Conservation (phyloP, 2,113 vertebrate genomes). For the Potamarius usumacintae region DNA sequence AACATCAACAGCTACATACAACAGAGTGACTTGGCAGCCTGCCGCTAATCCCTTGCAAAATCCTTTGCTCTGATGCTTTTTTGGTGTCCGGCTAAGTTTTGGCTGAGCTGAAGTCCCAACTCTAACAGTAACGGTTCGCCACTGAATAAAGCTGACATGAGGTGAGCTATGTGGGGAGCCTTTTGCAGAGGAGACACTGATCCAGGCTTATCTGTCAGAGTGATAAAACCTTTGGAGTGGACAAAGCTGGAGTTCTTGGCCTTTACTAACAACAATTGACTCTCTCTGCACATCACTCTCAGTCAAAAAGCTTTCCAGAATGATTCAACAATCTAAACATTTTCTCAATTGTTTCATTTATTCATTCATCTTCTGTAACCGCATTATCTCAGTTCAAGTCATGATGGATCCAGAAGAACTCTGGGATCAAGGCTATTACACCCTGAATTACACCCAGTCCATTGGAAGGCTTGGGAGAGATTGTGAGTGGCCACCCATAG, state of each 20-base stretch:
- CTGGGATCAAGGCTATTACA: neutral
- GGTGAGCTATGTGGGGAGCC: neutral
- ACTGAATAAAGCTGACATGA: neutral
- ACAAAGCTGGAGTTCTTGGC: neutral
- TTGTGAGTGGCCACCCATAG: neutral
- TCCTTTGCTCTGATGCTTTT: too few relatives aligned
- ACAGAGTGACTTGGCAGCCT: too few relatives aligned
- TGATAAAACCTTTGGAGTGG: slow-evolving; percentile 11
- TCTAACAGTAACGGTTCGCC: too few relatives aligned
- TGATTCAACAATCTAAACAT: neutral
- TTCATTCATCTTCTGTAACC: neutral
- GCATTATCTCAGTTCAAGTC: neutral
- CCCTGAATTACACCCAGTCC: neutral
- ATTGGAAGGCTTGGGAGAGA: neutral
- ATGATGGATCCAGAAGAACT: neutral
- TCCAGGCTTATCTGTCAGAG: neutral
- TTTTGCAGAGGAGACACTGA: slow-evolving; percentile 18
- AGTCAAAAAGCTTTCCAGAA: neutral
- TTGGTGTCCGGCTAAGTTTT: too few relatives aligned
- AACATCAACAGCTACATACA: too few relatives aligned
- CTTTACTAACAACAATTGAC: neutral
- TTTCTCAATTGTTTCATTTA: neutral
- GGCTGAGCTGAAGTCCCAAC: too few relatives aligned
- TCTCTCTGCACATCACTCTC: neutral
- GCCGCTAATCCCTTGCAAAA: too few relatives aligned